phyloP scores from a whole-genome alignment of 2,113 vertebrate genomes.

The Cercopithecus mona region DNA sequence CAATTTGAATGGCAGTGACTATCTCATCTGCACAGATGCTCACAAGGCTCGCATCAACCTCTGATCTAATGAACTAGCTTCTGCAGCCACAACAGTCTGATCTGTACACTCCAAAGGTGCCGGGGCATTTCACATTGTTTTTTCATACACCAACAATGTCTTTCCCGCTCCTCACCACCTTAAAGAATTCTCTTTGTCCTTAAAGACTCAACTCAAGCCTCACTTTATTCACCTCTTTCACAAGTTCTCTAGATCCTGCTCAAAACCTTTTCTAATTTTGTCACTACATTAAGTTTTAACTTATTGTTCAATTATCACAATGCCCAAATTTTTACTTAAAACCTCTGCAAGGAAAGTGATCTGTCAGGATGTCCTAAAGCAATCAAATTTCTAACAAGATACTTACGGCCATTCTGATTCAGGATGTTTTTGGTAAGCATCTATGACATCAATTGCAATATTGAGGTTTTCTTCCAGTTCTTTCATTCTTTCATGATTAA shows the following conservation, averaged over 20 bases:
- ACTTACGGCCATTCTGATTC: constrained; percentile 96
- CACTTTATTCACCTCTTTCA: neutral
- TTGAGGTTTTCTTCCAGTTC: constrained; percentile 85
- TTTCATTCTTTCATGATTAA: constrained; percentile 87
- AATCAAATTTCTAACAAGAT: neutral
- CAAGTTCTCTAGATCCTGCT: neutral
- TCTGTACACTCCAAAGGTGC: too few relatives aligned
- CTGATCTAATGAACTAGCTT: rapidly evolving
- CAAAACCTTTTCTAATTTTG: neutral
- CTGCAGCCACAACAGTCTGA: neutral
- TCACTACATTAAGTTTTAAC: neutral
- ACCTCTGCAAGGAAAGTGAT: neutral
- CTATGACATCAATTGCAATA: constrained; percentile 86
- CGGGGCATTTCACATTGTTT: rapidly evolving
- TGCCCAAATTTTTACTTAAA: neutral
- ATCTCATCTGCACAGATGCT: neutral
- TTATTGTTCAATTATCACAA: neutral
- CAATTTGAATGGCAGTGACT: too few relatives aligned
- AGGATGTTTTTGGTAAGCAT: constrained; percentile 87
- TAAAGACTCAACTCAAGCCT: neutral
- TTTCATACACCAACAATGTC: neutral
- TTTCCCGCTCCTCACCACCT: too few relatives aligned
- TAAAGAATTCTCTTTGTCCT: neutral
- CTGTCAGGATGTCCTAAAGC: neutral
- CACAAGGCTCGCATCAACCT: neutral